Conservation (phyloP, 2,888 invertebrate genomes). For the Sphaeridia pumilis region DNA sequence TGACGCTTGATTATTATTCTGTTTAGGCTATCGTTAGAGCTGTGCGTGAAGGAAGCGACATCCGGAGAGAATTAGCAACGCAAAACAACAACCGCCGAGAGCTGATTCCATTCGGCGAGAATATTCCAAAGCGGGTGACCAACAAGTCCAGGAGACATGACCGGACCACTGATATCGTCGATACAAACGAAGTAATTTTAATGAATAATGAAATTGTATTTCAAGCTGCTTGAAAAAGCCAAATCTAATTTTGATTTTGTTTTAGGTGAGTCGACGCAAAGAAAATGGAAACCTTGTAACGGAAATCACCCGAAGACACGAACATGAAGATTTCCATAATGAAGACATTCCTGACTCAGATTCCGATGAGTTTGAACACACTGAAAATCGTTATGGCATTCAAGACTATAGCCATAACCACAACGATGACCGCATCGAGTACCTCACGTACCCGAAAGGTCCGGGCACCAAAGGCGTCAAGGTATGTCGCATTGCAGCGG, state of each 20-base stretch:
- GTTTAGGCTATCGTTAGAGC: constrained; percentile 31
- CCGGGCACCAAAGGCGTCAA: constrained; percentile 63
- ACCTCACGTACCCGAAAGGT: constrained; percentile 40
- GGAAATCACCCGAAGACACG: constrained; percentile 57
- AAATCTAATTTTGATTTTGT: too few relatives aligned
- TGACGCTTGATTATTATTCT: too few relatives aligned
- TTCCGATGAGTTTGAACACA: constrained; percentile 46
- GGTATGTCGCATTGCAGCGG: constrained; percentile 32
- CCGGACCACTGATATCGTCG: constrained; percentile 68
- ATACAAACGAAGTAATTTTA: constrained; percentile 46
- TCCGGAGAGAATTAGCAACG: constrained; percentile 52
- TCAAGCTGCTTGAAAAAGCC: not conserved
- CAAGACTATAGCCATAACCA: constrained; percentile 53
- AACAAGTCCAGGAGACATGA: constrained; percentile 65
- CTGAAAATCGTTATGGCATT: constrained; percentile 43
- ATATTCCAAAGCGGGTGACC: constrained; percentile 43
- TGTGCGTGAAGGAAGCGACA: constrained; percentile 46
- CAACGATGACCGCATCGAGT: constrained; percentile 71
- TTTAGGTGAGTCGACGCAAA: constrained; percentile 57
- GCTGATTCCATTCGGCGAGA: constrained; percentile 26
- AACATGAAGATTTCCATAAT: constrained; percentile 70
- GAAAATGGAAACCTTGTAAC: constrained; percentile 76
- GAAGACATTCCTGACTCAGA: constrained; percentile 59
- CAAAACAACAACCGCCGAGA: constrained; percentile 20
- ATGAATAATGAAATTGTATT: not conserved